These are phyloP conservation scores for Planococcus citri DNA, from an alignment of 1,140 invertebrate species.

Conservation along the genomic window DNA sequence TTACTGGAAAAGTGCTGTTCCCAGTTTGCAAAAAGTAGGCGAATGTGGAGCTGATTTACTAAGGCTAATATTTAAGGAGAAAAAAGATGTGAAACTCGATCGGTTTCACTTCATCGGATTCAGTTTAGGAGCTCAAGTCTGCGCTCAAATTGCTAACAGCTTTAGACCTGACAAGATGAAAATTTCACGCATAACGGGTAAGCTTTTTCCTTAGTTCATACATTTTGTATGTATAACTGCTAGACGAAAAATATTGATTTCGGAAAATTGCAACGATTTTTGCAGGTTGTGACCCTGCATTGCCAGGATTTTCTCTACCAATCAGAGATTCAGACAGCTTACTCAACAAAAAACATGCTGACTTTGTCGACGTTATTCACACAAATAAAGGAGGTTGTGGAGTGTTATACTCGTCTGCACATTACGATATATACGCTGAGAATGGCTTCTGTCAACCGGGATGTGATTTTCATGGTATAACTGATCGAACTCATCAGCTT, in stretches of 20 bases:
- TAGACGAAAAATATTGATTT: no score
- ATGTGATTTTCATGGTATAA: constrained; percentile 34
- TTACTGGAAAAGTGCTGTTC: no score
- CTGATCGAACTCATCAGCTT: no score
- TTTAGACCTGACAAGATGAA: no score
- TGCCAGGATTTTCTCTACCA: constrained; percentile 40
- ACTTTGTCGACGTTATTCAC: no score
- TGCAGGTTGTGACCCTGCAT: constrained; percentile 44
- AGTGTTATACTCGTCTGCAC: constrained; percentile 38
- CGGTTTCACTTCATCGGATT: constrained; percentile 57
- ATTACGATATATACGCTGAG: constrained; percentile 51
- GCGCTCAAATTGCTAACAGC: no score
- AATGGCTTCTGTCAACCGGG: constrained; percentile 47
- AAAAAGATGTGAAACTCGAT: constrained; percentile 30
- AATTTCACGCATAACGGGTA: no score
- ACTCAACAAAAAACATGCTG: constrained; percentile 46
- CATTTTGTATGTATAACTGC: no score
- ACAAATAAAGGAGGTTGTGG: constrained; percentile 46
- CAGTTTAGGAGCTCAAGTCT: no score
- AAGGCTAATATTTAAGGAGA: constrained; percentile 32
- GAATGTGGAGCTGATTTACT: constrained; percentile 36
- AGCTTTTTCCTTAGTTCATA: no score
- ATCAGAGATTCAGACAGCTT: constrained; percentile 29
- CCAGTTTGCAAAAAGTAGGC: constrained; percentile 41
- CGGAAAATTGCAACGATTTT: no score